Evolutionary conservation across 2,113 vertebrate genomes (phyloP).

Genomic region (Suricata suricatta): DNA sequence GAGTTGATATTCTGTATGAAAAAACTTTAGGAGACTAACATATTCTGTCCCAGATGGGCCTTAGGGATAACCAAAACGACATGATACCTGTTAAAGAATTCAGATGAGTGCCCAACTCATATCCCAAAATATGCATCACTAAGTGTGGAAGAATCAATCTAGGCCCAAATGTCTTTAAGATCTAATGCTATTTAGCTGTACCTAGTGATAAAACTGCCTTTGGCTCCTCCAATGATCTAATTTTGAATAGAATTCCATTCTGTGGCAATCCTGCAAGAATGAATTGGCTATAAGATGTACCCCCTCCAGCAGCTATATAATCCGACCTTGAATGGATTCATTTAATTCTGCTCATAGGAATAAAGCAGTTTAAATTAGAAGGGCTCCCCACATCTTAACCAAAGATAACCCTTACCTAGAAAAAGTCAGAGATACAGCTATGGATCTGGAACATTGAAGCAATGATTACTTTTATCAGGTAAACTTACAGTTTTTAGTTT

Average conservation of each 20-base stretch:
- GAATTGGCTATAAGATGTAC: background rate
- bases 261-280: background rate
- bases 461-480: background rate
- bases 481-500: background rate
- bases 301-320: background rate
- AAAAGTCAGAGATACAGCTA: background rate
- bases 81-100: background rate
- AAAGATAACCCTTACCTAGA: background rate
- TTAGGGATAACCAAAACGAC: background rate
- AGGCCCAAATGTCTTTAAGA: background rate
- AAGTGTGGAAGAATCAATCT: background rate
- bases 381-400: background rate
- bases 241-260: background rate
- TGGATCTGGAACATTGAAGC: background rate
- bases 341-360: background rate
- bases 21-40: background rate
- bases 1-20: background rate
- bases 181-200: background rate
- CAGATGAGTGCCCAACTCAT: background rate
- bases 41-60: background rate
- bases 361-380: background rate
- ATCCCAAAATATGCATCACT: background rate
- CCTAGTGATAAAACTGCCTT: background rate
- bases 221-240: background rate
- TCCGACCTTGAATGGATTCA: background rate